Percentiles rank a stretch among this genome's conserved stretches.
These are phyloP conservation scores for Chromis chromis DNA, from an alignment of 2,797 vertebrate genomes.

Conservation along the genomic window DNA sequence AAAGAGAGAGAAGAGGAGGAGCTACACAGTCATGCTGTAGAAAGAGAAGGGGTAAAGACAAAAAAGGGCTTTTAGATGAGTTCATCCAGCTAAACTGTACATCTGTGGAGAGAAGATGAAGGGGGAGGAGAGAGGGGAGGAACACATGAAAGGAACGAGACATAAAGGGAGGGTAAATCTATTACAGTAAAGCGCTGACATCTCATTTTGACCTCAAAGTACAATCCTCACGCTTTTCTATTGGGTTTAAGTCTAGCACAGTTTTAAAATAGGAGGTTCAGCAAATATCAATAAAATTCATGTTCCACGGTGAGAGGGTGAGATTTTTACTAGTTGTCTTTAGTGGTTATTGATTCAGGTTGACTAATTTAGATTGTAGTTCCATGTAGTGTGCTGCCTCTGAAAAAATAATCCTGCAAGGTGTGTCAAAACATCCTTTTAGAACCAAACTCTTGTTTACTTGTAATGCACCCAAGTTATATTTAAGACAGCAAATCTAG, in stretches of 20 bases:
- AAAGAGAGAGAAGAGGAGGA: conserved; percentile 82
- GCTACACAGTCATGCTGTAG: conserved; percentile 87
- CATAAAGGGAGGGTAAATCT: conserved; percentile 17
- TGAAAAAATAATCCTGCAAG: neutral
- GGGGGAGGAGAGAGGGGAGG: conserved; percentile 36
- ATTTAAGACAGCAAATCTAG: no score
- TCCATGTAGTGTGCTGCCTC: neutral
- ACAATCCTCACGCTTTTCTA: neutral
- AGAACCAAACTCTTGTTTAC: no score
- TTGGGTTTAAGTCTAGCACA: neutral
- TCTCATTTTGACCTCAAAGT: conserved; percentile 21
- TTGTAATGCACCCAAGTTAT: no score
- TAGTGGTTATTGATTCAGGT: neutral
- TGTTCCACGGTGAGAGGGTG: neutral
- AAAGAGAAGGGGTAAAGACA: conserved; percentile 80
- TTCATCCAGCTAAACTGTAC: conserved; percentile 79
- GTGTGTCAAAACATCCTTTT: no score
- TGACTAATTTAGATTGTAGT: neutral
- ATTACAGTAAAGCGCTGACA: neutral
- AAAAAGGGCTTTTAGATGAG: conserved; percentile 84
- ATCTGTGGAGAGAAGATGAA: conserved; percentile 83
- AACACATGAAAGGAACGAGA: conserved; percentile 33
- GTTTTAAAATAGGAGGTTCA: neutral
- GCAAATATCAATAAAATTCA: conserved; percentile 4
- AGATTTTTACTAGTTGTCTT: neutral